These are phyloP conservation scores for Helicoverpa assulta DNA, from an alignment of 2,888 invertebrate species.

Conservation along the genomic window DNA sequence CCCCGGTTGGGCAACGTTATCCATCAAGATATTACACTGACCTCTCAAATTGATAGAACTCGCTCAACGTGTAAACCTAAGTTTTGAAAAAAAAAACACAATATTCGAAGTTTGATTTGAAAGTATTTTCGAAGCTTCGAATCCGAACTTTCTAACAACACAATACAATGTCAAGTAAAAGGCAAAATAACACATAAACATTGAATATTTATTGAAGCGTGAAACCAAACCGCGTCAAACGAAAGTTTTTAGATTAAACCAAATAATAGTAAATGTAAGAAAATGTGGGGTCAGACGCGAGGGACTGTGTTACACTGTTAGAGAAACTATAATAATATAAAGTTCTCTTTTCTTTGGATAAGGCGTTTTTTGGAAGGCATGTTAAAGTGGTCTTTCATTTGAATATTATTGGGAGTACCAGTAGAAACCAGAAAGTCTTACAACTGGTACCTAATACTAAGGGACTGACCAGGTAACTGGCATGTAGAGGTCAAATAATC, in stretches of 20 bases:
- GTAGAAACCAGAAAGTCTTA: no score
- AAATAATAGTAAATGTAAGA: slow-evolving; percentile 57
- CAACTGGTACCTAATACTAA: no score
- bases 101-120: not conserved
- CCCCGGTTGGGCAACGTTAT: no score
- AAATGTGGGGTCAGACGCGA: slow-evolving; percentile 41
- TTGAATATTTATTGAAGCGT: slow-evolving; percentile 64
- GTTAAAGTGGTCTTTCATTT: not conserved
- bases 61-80: not conserved
- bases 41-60: no score
- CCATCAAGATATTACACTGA: no score
- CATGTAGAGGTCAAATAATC: no score
- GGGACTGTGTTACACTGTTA: slow-evolving; percentile 29
- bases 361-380: not conserved
- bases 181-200: slow-evolving; percentile 52
- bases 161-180: slow-evolving; percentile 13
- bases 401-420: no score
- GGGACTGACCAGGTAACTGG: no score
- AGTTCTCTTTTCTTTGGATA: no score
- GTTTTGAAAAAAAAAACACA: not conserved
- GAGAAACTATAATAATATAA: not conserved
- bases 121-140: no score
- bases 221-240: slow-evolving; percentile 61
- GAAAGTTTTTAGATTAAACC: slow-evolving; percentile 63
- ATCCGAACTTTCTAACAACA: not conserved